Percentiles rank a stretch among this genome's conserved stretches.
Evolutionary conservation across 2,113 vertebrate species (phyloP).

Genomic region (Cavia porcellus): DNA sequence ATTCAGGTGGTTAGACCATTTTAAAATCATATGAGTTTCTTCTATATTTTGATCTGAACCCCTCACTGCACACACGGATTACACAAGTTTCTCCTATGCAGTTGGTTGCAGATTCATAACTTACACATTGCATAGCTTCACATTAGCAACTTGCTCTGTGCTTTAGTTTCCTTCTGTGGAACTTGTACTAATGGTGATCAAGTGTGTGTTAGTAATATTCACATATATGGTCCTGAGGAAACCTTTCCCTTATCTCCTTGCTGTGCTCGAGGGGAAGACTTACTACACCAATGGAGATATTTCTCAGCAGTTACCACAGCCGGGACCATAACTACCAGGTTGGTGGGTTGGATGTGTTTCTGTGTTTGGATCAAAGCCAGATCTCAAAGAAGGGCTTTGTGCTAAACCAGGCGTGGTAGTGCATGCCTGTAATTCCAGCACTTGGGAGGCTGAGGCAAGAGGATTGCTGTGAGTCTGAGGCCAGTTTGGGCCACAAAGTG

Average conservation of each 20-base stretch:
- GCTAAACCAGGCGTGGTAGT: too few relatives aligned
- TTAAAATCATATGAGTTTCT: background rate
- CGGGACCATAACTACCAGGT: background rate
- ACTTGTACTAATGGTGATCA: background rate
- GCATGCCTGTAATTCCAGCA: too few relatives aligned
- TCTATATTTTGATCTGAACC: background rate
- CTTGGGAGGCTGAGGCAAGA: too few relatives aligned
- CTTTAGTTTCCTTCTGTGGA: background rate
- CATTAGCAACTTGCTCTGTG: background rate
- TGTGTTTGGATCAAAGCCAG: background rate
- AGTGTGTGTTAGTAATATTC: background rate
- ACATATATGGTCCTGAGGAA: background rate
- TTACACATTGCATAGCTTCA: background rate
- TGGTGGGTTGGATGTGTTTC: background rate
- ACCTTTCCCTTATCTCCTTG: background rate
- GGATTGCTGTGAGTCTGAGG: too few relatives aligned
- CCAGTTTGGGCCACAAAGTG: too few relatives aligned
- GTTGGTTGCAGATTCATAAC: background rate
- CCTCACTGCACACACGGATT: background rate
- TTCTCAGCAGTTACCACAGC: background rate
- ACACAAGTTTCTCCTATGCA: background rate
- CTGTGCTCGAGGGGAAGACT: background rate
- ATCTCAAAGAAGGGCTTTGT: background rate
- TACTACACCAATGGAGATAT: background rate
- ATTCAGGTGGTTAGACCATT: background rate